Evolutionary conservation across 2,888 invertebrate genomes (phyloP).

Genomic region (Heliothis peltigera): DNA sequence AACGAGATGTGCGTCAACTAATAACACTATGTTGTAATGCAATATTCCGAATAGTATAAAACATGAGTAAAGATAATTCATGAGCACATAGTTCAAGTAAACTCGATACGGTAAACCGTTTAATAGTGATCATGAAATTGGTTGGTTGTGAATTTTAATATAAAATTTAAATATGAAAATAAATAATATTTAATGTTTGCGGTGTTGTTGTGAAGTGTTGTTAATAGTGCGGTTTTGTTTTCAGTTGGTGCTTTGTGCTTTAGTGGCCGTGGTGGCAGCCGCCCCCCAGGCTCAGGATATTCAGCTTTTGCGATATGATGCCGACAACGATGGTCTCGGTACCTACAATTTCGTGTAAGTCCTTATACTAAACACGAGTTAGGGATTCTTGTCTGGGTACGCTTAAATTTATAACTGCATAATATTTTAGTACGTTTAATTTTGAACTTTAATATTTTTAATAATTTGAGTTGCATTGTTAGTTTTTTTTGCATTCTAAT

Average conservation of each 20-base stretch:
- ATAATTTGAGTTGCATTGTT: not conserved
- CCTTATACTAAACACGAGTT: not conserved
- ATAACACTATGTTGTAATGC: constrained; percentile 78
- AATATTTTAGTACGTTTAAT: no score
- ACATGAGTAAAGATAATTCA: constrained; percentile 73
- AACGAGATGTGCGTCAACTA: constrained; percentile 76
- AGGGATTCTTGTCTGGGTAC: not conserved
- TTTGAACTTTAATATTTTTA: no score
- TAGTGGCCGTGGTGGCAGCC: constrained; percentile 77
- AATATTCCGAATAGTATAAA: constrained; percentile 82
- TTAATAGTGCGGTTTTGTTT: constrained; percentile 62
- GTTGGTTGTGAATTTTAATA: constrained; percentile 65
- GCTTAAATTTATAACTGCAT: not conserved
- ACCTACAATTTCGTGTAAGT: constrained; percentile 79
- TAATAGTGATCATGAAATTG: constrained; percentile 77
- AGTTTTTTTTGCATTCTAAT: not conserved
- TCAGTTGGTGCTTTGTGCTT: constrained; percentile 83
- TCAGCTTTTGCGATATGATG: constrained; percentile 75
- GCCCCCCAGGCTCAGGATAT: constrained; percentile 78
- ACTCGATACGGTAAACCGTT: constrained; percentile 67
- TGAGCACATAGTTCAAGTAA: constrained; percentile 75
- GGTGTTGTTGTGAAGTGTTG: constrained; percentile 47
- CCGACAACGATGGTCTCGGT: constrained; percentile 81
- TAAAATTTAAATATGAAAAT: constrained; percentile 9
- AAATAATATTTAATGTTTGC: not conserved